Evolutionary conservation across 64 coral and sea anemone species (phyloP), one percentile per base, ranked within the genome.

Genomic region (Montipora capricornis): DNA sequence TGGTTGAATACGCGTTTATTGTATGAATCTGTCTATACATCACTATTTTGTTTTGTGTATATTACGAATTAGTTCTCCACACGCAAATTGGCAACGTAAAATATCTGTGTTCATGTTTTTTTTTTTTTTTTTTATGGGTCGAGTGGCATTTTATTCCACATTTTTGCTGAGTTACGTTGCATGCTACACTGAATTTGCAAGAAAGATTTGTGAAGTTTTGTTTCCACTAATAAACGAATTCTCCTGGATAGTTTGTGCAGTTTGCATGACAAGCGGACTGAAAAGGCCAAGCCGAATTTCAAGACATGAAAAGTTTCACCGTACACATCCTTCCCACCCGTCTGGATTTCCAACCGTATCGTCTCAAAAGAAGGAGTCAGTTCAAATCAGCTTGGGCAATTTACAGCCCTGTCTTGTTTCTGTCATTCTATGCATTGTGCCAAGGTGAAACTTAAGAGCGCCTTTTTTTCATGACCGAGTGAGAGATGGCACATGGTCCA

Each of bases 121-220:
- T 37, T 2, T 37, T 37, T 1, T 37, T 37, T 83, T 83, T 16
- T 59, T 8, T 6, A 24, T 83, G 19, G 5, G 62, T 45, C 80
- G 64, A 46, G 5, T 83, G 20, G 55, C 6, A 8, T 83, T 64
- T 55, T 83, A 44, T 29, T 83, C 3, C 5, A 37, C 58, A 62
- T 83, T 83, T 67, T 58, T 83, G 80, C 58, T 83, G 5, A 83
- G 58, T 29, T 83, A 83, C 12, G 80, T 64, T 62, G 80, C 26
- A 9, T 83, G 22, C 14, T 9, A 45, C 16, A 22, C 66, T 58
- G 1, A 24, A 4, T 17, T 67, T 83, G 44, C n/a, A 4, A 66
- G 57, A 83, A 1, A 44, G 16, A 83, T 83, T 13, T 24, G 20
- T 13, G 80, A 46, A 5, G 29, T 83, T 1, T 44, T 4, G 12